Evolutionary conservation across 2,113 vertebrate species (phyloP).

Genomic region (Heterotilapia buettikoferi): DNA sequence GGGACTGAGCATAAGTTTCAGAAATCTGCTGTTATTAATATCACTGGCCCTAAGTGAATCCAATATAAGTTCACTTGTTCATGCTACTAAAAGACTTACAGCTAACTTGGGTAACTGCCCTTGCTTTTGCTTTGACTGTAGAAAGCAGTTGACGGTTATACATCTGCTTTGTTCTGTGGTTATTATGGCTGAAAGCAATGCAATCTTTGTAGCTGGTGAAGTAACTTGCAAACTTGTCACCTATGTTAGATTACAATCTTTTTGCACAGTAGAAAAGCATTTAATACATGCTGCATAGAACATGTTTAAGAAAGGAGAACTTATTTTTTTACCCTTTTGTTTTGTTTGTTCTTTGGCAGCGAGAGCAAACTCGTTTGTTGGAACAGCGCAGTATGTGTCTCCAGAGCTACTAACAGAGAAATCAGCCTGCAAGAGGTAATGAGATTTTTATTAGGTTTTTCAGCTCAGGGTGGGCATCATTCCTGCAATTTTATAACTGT

Average conservation of each 20-base stretch:
- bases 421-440: constrained; percentile 97
- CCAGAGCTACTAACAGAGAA: constrained; percentile 97
- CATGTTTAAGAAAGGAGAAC: background rate
- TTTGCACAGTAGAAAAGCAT: background rate
- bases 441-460: background rate
- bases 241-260: background rate
- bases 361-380: constrained; percentile 97
- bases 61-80: background rate
- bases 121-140: background rate
- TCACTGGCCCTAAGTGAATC: background rate
- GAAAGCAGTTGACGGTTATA: background rate
- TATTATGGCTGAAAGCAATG: background rate
- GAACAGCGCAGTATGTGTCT: constrained; percentile 97
- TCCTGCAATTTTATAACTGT: background rate
- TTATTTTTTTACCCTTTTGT: background rate
- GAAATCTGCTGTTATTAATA: background rate
- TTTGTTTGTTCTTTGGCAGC: constrained; percentile 67
- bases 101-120: background rate
- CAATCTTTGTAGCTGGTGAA: background rate
- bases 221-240: background rate
- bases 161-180: background rate
- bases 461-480: background rate
- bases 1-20: background rate
- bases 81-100: background rate
- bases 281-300: background rate